Evolutionary conservation across 2,113 vertebrate genomes (phyloP), one percentile per base, ranked within the genome.

Genomic region (Plecotus auritus): DNA sequence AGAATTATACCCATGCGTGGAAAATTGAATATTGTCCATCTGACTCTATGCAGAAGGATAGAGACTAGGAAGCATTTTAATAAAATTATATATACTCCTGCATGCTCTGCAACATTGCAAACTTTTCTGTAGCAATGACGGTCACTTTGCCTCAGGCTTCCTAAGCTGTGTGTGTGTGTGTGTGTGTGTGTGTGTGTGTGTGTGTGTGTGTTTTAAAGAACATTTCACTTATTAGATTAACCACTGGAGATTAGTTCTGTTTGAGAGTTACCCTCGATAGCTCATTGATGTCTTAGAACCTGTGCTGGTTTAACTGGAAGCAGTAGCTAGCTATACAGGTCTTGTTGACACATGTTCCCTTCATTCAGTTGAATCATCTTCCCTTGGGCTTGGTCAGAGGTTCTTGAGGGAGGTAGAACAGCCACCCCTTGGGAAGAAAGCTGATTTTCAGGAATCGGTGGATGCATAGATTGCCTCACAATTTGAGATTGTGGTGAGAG

Each of bases 191-290:
- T 61, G 59, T 61, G 59, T 28, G 59, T 66, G 61, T 66, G 12
- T 32, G 64, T 67, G 23, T 28, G 18, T 54, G 51, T 54, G 18
- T 76, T 47, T 35, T 20, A 51, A 37, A 1, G 4, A 78, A 37
- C 42, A 12, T 96, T 82, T 90, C 32, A 26, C 37, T 95, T 76
- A 45, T 26, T 82, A 95, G 72, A 83, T 81, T 49, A 92, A 61
- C 47, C 64, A 45, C 70, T 42, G 59, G 90, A 72, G 45, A 59
- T 20, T 54, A 49, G 64, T 91, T n/a, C 78, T 61, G 1, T 94
- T 86, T 83, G 74, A 80, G 45, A 88, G 40, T 77, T 64, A 78
- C 40, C 20, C 32, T 81, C 3, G 4, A 17, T 47, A 72, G 83
- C 54, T 90, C 47, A 26, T 59, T 2, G 4, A 1, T 9, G 32